phyloP scores from a whole-genome alignment of 1,140 invertebrate genomes.

The Neodiprion lecontei region DNA sequence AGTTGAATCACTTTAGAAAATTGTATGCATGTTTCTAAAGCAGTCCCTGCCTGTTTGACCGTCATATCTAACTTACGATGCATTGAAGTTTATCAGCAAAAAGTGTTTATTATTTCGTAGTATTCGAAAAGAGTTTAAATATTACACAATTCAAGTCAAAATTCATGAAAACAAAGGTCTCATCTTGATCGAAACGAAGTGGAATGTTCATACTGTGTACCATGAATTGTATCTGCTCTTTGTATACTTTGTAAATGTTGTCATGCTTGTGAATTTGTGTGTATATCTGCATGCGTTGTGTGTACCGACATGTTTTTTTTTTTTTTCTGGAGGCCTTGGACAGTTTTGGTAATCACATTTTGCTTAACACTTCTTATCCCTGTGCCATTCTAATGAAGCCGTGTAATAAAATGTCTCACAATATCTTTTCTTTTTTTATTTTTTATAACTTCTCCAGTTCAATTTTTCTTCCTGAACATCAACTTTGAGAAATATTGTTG shows the following conservation, averaged over 20 bases:
- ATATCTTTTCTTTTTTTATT: no score
- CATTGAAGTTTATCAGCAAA: no score
- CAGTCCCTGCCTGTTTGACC: not conserved
- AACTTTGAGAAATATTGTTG: no score
- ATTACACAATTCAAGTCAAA: no score
- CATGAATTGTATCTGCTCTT: no score
- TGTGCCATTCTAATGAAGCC: no score
- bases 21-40: not conserved
- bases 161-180: no score
- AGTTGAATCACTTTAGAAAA: not conserved
- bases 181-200: not conserved
- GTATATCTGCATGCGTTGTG: conserved; percentile 13
- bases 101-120: no score
- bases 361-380: not conserved
- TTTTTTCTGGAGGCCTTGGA: not conserved
- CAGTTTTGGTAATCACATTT: not conserved
- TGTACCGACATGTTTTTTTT: conserved; percentile 12
- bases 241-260: not conserved
- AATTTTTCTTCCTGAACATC: no score
- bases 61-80: not conserved
- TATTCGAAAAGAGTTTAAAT: no score
- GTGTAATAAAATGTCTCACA: no score
- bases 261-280: conserved; percentile 13
- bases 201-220: not conserved
- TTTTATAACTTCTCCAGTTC: no score